These are phyloP conservation scores for Dasyprocta punctata DNA, from an alignment of 2,113 vertebrate species.

Conservation along the genomic window DNA sequence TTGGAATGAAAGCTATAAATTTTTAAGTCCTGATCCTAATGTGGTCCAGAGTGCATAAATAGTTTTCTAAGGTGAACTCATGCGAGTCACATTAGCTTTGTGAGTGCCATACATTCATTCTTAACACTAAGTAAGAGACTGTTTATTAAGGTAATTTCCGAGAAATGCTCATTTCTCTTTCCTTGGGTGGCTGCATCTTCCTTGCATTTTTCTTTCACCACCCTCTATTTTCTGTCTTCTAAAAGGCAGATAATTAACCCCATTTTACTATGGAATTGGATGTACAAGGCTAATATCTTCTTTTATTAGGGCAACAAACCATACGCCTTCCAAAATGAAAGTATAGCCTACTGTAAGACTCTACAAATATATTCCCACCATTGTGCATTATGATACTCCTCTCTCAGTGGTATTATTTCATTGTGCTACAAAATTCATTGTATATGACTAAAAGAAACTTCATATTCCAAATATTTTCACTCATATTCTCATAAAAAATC, in stretches of 20 bases:
- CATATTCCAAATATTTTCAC: neutral
- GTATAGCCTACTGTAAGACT: neutral
- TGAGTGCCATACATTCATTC: neutral
- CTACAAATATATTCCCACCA: neutral
- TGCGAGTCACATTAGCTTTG: neutral
- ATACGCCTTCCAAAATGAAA: neutral
- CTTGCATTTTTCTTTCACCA: neutral
- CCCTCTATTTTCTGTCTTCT: neutral
- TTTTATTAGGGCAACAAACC: neutral
- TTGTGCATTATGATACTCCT: neutral
- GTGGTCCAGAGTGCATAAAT: neutral
- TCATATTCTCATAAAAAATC: neutral
- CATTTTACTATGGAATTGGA: neutral
- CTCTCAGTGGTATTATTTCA: neutral
- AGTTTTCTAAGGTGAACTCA: conserved; percentile 34
- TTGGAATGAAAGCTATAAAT: conserved; percentile 42
- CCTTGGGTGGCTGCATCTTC: neutral
- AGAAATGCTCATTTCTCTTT: neutral
- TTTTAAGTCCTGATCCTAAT: conserved; percentile 3
- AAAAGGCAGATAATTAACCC: neutral
- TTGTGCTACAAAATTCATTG: neutral
- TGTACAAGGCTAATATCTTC: neutral
- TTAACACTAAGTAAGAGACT: neutral
- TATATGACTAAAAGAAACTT: neutral
- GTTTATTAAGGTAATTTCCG: neutral